These are phyloP conservation scores for Paracanthobrama guichenoti DNA, from an alignment of 2,113 vertebrate species.

Conservation along the genomic window DNA sequence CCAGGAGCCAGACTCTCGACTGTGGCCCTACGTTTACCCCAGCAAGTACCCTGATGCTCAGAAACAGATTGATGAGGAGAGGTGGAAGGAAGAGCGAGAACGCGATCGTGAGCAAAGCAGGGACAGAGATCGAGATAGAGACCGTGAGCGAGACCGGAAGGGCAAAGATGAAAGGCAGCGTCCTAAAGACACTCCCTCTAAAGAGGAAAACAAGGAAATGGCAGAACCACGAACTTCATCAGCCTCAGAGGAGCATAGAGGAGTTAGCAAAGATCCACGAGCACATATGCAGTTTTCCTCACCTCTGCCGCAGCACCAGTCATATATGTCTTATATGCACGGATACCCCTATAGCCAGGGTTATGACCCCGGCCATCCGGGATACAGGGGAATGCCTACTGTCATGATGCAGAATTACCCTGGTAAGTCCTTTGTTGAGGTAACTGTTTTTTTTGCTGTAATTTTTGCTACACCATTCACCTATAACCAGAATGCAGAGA, in stretches of 20 bases:
- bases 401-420: slow-evolving; percentile 99
- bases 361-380: slow-evolving; percentile 94
- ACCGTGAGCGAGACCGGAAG: slow-evolving; percentile 86
- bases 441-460: neutral
- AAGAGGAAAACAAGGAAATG: slow-evolving; percentile 90
- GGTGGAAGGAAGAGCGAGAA: slow-evolving; percentile 76
- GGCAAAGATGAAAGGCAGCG: slow-evolving; percentile 90
- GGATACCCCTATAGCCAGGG: slow-evolving; percentile 96
- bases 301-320: slow-evolving; percentile 92
- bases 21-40: slow-evolving; percentile 83
- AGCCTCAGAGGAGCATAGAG: slow-evolving; percentile 84
- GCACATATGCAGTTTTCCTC: slow-evolving; percentile 94
- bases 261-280: slow-evolving; percentile 89
- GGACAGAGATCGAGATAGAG: slow-evolving; percentile 78
- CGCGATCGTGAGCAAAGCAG: slow-evolving; percentile 50
- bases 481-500: neutral
- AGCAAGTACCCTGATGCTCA: slow-evolving; percentile 89
- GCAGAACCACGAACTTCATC: slow-evolving; percentile 81
- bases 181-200: slow-evolving; percentile 84
- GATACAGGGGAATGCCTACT: slow-evolving; percentile 92
- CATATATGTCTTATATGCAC: slow-evolving; percentile 98
- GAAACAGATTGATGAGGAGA: slow-evolving; percentile 81
- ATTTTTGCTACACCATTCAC: neutral
- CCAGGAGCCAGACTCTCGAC: slow-evolving; percentile 79
- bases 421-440: slow-evolving; percentile 73